Conservation (phyloP, 1,140 invertebrate species). For the Leptinotarsa lineolata region DNA sequence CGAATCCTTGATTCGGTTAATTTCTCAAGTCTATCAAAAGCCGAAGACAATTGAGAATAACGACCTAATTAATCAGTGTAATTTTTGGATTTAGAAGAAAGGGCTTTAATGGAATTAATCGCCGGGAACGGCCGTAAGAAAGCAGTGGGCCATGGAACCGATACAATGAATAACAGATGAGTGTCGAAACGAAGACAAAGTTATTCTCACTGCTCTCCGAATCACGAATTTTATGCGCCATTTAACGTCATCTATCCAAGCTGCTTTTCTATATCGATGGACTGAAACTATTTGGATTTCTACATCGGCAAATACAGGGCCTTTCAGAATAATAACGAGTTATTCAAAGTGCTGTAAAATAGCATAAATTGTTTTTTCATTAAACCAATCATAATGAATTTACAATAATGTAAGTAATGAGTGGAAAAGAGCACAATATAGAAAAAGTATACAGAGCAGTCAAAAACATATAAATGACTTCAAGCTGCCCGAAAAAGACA, state of each 20-base stretch:
- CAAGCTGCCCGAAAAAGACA: too few relatives aligned
- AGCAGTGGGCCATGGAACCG: constrained; percentile 36
- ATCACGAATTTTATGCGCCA: constrained; percentile 42
- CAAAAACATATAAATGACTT: too few relatives aligned
- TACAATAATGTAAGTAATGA: too few relatives aligned
- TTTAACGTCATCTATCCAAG: constrained; percentile 44
- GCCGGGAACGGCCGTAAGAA: constrained; percentile 34
- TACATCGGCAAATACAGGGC: neutral
- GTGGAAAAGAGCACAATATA: too few relatives aligned
- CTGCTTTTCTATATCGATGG: constrained; percentile 13
- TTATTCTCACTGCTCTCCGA: constrained; percentile 43
- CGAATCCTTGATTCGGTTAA: neutral
- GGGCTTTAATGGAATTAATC: constrained; percentile 44
- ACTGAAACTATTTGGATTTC: constrained; percentile 9
- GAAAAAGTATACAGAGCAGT: too few relatives aligned
- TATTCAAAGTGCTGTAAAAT: neutral
- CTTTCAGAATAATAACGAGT: neutral
- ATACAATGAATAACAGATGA: constrained; percentile 53
- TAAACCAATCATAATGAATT: too few relatives aligned
- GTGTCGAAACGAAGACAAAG: constrained; percentile 48
- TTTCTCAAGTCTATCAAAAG: constrained; percentile 23
- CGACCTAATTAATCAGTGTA: constrained; percentile 41
- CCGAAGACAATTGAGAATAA: constrained; percentile 36
- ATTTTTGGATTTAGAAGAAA: constrained; percentile 39
- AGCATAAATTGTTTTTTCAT: too few relatives aligned